phyloP scores from a whole-genome alignment of 2,113 vertebrate genomes.

The western clawed frog (Xenopus tropicalis) region UCB_Xtro_10.0 CM004443.2:65161001-65161500 shows the following conservation, averaged over 20 bases:
- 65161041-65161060: slow-evolving; percentile 43
- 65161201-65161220: slow-evolving; percentile 40
- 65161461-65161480: no score
- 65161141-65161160: slow-evolving; percentile 42
- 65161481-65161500: no score
- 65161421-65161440: no score
- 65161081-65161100: slow-evolving; percentile 43
- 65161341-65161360: no score
- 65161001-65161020: slow-evolving; percentile 26
- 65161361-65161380: no score
- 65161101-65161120: slow-evolving; percentile 43
- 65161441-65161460: no score
- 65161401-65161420: no score
- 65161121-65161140: slow-evolving; percentile 44
- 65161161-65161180: slow-evolving; percentile 47
- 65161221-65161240: slow-evolving; percentile 42
- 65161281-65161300: background rate
- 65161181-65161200: slow-evolving; percentile 44
- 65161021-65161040: slow-evolving; percentile 29
- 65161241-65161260: slow-evolving; percentile 16
- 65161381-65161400: no score
- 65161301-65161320: no score
- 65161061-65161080: slow-evolving; percentile 45
- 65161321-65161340: no score
- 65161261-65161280: slow-evolving; percentile 25